Evolutionary conservation across 1,140 invertebrate species (phyloP).

Genomic region (silkworm (Bombyx mori)): ASM3026992v2 NC_085119.1:16157001-16157500

Average conservation of each 20-base stretch:
- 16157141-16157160: background rate
- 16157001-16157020: slow-evolving; percentile 82
- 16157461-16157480: slow-evolving; percentile 83
- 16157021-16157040: slow-evolving; percentile 79
- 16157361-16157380: slow-evolving; percentile 90
- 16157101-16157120: slow-evolving; percentile 95
- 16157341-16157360: slow-evolving; percentile 90
- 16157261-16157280: too few relatives aligned
- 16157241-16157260: too few relatives aligned
- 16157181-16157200: background rate
- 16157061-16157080: slow-evolving; percentile 71
- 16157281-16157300: background rate
- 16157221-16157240: background rate
- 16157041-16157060: slow-evolving; percentile 78
- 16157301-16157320: slow-evolving; percentile 78
- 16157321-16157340: slow-evolving; percentile 96
- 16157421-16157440: slow-evolving; percentile 78
- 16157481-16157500: too few relatives aligned
- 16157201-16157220: background rate
- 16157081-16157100: slow-evolving; percentile 77
- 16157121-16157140: slow-evolving; percentile 90
- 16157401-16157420: slow-evolving; percentile 71
- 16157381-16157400: slow-evolving; percentile 93
- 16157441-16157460: slow-evolving; percentile 88
- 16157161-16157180: slow-evolving; percentile 5